Percentiles rank a stretch among this genome's conserved stretches.
phyloP scores from a whole-genome alignment of 2,113 vertebrate species.

The Cepphus grylle region DNA sequence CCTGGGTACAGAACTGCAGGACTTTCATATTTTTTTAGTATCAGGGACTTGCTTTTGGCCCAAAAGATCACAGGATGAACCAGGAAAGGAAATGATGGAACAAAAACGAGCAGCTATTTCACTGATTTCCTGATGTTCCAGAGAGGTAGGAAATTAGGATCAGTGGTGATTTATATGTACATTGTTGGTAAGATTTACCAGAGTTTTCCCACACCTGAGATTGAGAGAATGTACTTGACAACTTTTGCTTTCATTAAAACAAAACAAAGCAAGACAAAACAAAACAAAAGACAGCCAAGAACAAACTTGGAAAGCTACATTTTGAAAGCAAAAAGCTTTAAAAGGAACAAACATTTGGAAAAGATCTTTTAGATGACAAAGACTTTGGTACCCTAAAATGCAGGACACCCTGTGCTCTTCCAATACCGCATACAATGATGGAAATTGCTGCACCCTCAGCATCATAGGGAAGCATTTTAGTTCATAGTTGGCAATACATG shows the following conservation, averaged over 20 bases:
- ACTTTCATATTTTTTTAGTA: neutral
- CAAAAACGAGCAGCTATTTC: neutral
- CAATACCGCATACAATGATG: neutral
- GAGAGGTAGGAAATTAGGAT: neutral
- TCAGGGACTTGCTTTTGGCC: neutral
- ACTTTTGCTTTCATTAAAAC: neutral
- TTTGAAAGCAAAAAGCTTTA: neutral
- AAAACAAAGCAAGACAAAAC: neutral
- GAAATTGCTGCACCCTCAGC: neutral
- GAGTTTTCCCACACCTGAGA: neutral
- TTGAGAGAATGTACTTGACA: neutral
- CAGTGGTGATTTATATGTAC: neutral
- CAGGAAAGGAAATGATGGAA: neutral
- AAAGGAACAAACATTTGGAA: neutral
- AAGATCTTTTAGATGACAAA: neutral
- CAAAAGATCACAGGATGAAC: neutral
- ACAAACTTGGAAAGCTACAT: neutral
- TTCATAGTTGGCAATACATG: neutral
- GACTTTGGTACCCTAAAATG: neutral
- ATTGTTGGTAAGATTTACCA: neutral
- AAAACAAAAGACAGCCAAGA: neutral
- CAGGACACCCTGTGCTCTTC: neutral
- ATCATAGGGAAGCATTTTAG: rapidly evolving
- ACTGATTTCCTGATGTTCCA: neutral
- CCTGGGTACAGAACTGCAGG: neutral